phyloP scores from a whole-genome alignment of 1,140 invertebrate species.

The Camponotus pennsylvanicus region DNA sequence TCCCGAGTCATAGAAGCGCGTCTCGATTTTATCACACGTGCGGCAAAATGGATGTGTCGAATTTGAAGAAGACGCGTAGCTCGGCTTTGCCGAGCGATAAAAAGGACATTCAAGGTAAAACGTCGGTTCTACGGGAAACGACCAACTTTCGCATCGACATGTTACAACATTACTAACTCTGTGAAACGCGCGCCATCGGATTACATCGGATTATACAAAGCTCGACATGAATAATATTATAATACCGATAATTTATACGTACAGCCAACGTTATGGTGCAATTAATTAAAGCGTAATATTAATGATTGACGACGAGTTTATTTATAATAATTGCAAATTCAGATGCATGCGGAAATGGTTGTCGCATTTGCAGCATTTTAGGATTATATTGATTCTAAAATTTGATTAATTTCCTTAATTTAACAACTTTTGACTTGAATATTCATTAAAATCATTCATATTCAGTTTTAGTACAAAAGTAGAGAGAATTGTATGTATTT shows the following conservation, averaged over 20 bases:
- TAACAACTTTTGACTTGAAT: slow-evolving; percentile 8
- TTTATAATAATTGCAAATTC: slow-evolving; percentile 10
- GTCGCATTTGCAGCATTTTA: not conserved
- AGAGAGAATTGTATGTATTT: not conserved
- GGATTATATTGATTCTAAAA: not conserved
- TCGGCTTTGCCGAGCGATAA: slow-evolving; percentile 16
- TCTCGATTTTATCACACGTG: slow-evolving; percentile 39
- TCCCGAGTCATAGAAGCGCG: slow-evolving; percentile 37
- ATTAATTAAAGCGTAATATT: slow-evolving; percentile 19
- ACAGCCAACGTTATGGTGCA: not conserved
- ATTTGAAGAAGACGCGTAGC: slow-evolving; percentile 52
- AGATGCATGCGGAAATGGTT: not conserved
- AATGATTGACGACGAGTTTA: not conserved
- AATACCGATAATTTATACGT: not conserved
- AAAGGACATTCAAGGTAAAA: slow-evolving; percentile 25
- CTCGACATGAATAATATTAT: not conserved
- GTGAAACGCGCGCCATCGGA: not conserved
- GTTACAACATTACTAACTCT: slow-evolving; percentile 15
- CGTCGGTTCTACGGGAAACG: not conserved
- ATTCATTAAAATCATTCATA: not conserved
- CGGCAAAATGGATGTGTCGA: slow-evolving; percentile 56
- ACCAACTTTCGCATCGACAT: not conserved
- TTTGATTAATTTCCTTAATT: not conserved
- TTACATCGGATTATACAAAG: not conserved
- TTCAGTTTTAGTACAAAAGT: too few species aligned